Base-by-base conservation (phyloP, 2,797 vertebrate species). In the Acrocephalus scirpaceus region DNA sequence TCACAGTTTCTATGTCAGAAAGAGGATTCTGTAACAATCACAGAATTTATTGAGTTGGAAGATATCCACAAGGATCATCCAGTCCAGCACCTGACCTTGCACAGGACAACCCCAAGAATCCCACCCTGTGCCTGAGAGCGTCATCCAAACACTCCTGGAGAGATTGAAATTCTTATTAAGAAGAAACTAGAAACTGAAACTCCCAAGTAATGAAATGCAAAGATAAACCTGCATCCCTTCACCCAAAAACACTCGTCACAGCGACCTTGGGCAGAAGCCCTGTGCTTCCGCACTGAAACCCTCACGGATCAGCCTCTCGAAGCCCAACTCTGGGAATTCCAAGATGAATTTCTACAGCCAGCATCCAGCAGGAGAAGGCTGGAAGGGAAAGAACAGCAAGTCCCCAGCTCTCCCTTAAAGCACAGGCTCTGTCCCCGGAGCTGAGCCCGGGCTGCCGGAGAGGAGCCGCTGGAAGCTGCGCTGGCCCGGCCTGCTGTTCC, bases 401-500 rank as follows among this genome's bases (percentile, higher is more conserved):
- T 27, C 13, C 38, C 38, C 38, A 20, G 17, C 40, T 15, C 32
- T 54, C 60, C 40, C 40, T 12, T 3, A 36, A 23, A 65, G 32
- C 50, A 36, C 17, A 7, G 75, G n/a, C 75, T 65, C 26, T 25
- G 19, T 65, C 75, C 32, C 26, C 50, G 8, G 21, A 30, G 61
- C 61, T 8, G 8, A 61, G 77, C 60, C 66, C 9, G 30, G 93
- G 38, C 86, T 85, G 66, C 3, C 21, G 34, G 74, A 82, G 90
- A 83, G 75, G 67, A 91, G 79, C 87, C 64, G 58, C 88, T 86
- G 21, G 4, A 92, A 92, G 90, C 83, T 27, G 74, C 74, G 51
- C 53, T 78, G 58, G 88, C 91, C 47, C 21, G 30, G 91, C 56
- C 71, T 56, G 32, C 73, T 20, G 76, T 60, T 96, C 97, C 95